phyloP scores from a whole-genome alignment of 1,140 invertebrate species.

The Hirudo medicinalis region DNA sequence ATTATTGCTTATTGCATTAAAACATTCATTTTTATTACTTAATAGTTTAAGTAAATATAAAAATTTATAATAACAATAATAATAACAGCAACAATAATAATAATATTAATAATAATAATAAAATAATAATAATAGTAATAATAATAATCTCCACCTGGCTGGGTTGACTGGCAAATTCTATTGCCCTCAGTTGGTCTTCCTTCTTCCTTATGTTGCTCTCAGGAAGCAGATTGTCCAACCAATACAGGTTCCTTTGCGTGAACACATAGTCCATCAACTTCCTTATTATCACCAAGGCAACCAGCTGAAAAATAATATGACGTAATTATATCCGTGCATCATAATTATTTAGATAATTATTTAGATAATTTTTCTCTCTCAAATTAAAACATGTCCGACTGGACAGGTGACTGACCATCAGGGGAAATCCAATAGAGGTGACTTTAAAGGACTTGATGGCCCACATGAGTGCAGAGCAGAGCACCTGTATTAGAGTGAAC shows the following conservation, averaged over 20 bases:
- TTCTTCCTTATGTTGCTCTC: slow-evolving; percentile 66
- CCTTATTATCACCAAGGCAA: slow-evolving; percentile 90
- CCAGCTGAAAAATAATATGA: slow-evolving; percentile 53
- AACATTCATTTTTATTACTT: too few species aligned
- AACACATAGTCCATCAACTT: slow-evolving; percentile 71
- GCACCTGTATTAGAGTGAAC: slow-evolving; percentile 71
- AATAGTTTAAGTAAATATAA: neutral
- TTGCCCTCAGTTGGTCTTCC: slow-evolving; percentile 17
- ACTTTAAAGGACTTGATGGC: slow-evolving; percentile 34
- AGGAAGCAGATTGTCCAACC: slow-evolving; percentile 92
- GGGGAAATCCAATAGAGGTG: slow-evolving; percentile 87
- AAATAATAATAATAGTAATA: neutral
- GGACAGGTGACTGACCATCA: slow-evolving; percentile 56
- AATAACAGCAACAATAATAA: neutral
- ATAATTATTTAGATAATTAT: too few species aligned
- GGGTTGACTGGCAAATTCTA: slow-evolving; percentile 3
- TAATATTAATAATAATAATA: neutral
- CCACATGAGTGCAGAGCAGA: slow-evolving; percentile 20
- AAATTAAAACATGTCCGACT: too few species aligned
- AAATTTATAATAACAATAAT: neutral
- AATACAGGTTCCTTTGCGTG: slow-evolving; percentile 79
- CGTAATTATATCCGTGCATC: slow-evolving; percentile 18
- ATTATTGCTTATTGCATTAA: too few species aligned
- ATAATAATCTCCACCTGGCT: neutral
- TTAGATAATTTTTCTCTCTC: too few species aligned